A percentile compares a stretch with the other conserved stretches of the same genome.
Conservation (phyloP, 1,140 invertebrate genomes). For the Coptotermes formosanus region DNA sequence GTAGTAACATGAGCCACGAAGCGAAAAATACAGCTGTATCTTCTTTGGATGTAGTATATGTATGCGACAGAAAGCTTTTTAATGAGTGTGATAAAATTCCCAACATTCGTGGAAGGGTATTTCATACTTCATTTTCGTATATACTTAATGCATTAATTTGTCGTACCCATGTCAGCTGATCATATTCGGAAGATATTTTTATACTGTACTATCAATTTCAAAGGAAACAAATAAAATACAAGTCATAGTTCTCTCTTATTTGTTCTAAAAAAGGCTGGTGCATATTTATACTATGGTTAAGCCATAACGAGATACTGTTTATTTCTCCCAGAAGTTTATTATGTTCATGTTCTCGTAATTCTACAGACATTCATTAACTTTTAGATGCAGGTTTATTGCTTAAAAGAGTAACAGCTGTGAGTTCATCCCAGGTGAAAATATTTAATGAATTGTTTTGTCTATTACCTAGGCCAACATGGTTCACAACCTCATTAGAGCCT, state of each 20-base stretch:
- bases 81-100: conserved; percentile 21
- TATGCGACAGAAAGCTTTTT: background rate
- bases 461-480: conserved; percentile 58
- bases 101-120: conserved; percentile 16
- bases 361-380: background rate
- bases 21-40: background rate
- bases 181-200: background rate
- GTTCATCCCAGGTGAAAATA: background rate
- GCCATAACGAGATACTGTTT: background rate
- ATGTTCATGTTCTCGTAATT: background rate
- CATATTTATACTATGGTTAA: background rate
- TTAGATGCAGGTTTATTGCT: background rate
- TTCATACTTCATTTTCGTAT: background rate
- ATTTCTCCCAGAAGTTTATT: background rate
- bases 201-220: background rate
- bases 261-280: background rate
- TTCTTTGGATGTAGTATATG: background rate
- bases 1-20: too few species aligned
- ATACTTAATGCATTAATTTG: background rate
- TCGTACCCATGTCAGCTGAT: background rate
- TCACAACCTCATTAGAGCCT: conserved; percentile 58
- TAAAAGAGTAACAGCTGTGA: background rate
- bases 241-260: background rate
- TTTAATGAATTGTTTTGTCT: background rate
- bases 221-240: background rate